Evolutionary conservation across 1,140 invertebrate species (phyloP), one percentile per base, ranked within the genome.

Genomic region (Drosophila triauraria): DNA sequence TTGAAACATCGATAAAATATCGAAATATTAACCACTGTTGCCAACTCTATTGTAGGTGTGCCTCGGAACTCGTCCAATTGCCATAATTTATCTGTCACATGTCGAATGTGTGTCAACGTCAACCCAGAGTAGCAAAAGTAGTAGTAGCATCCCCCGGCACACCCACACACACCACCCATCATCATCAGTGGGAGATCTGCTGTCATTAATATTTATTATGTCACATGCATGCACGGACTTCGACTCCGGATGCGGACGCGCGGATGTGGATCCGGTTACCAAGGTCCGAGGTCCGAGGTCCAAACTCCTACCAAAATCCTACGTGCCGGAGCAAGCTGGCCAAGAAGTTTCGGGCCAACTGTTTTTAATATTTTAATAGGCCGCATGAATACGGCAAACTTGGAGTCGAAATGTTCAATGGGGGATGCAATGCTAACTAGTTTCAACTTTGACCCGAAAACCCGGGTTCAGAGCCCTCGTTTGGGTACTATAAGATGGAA

Each of bases 51-150:
- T 44, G 56, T 30, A 86, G 75, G 78, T 85, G 82, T 81, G 79
- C 48, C 53, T n/a, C 47, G 67, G 76, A 70, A 74, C 65, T 83
- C 65, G 67, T 85, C 70, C 78, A 79, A 88, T 90, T 90, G 85
- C 85, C 84, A 85, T 90, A 90, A 88, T 90, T 85, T 88, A 88
- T 88, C 85, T 85, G 85, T 88, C 85, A 88, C 85, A 88, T 88
- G 85, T 90, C 85, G 85, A 90, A 88, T 88, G 85, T 90, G 74
- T 90, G 81, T 88, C 83, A 83, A 77, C 83, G 80, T 87, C 71
- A 80, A 80, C 56, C 40, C 43, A 48, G 51, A 47, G 69, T 57
- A 71, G 43, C 25, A 47, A 57, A 54, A 53, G 47, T 35, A 71
- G 50, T 23, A 58, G 50, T 23, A 58, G 65, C 51, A 68, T 70